Base-by-base conservation (phyloP, 2,888 invertebrate species). In the Mamestra brassicae region DNA sequence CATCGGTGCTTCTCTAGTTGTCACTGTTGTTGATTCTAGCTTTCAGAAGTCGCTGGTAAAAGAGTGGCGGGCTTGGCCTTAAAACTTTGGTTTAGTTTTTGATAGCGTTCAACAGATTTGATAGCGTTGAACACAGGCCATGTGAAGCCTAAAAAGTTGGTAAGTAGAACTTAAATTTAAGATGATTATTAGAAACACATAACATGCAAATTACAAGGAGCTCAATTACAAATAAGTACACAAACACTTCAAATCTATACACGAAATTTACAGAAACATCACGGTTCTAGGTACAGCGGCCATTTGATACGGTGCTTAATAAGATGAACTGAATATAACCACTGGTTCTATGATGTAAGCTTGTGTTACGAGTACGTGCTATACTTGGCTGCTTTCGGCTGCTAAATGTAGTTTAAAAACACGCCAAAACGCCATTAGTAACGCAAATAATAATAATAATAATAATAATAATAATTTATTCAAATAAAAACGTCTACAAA, bases 231-330 rank as follows among this genome's bases (percentile, higher is more conserved):
- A 55, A 50, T 62, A 13, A n/a, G 26, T 26, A 52, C 10, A 65
- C 60, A 70, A 83, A 81, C 66, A 58, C 36, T 55, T 36, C 54
- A 75, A 71, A 77, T 70, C 77, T 54, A 62, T 79, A 61, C 74
- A 52, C 2, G 57, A 81, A 26, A 82, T 88, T 88, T 83, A 88
- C 82, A 50, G 15, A 74, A 89, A 83, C 82, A 88, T 85, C 90
- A 89, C 89, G 87, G 13, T 90, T 89, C 89, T 74, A 11, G 13
- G 85, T 82, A 87, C 55, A 58, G 54, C 57, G 26, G 76, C 63
- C 69, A 88, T 83, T 83, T 80, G 84, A 85, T 81, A 83, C 76
- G 75, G 17, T 34, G 62, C 67, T 26, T 70, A 65, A 55, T 71
- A 54, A 76, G 55, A 81, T 67, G 74, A 62, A 75, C 62, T 68